Conservation (phyloP, 2,113 vertebrate species). For the Atrichornis clamosus region DNA sequence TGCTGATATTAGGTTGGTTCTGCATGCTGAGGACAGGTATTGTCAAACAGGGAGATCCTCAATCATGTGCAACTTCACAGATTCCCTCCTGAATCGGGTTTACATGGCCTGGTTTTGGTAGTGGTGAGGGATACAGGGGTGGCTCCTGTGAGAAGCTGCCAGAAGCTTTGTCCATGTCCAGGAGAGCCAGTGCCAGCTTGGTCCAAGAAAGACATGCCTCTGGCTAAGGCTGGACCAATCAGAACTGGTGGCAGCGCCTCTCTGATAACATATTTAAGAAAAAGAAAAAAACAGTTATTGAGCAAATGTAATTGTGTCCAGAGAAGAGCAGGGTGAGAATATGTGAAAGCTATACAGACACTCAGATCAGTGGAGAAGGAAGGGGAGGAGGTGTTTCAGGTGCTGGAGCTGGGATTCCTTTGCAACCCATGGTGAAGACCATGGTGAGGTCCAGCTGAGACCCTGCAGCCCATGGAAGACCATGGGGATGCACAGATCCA, state of each 20-base stretch:
- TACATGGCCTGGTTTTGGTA: neutral
- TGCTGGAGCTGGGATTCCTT: too few species aligned
- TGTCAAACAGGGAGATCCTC: neutral
- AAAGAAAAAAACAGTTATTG: neutral
- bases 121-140: neutral
- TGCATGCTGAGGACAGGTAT: neutral
- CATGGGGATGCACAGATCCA: neutral
- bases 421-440: too few species aligned
- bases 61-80: neutral
- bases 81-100: neutral
- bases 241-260: neutral
- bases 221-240: neutral
- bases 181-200: neutral
- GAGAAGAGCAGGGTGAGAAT: neutral
- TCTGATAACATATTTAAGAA: neutral
- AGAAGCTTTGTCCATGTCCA: neutral
- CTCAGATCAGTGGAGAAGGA: neutral
- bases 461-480: neutral
- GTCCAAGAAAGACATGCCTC: fast-evolving
- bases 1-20: neutral
- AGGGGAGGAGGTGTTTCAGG: neutral
- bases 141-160: neutral
- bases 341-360: neutral
- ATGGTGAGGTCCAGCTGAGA: neutral
- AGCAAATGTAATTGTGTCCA: fast-evolving